Evolutionary conservation across 2,888 invertebrate species (phyloP), one percentile per base, ranked within the genome.

Genomic region (Trichacis sp.): DNA sequence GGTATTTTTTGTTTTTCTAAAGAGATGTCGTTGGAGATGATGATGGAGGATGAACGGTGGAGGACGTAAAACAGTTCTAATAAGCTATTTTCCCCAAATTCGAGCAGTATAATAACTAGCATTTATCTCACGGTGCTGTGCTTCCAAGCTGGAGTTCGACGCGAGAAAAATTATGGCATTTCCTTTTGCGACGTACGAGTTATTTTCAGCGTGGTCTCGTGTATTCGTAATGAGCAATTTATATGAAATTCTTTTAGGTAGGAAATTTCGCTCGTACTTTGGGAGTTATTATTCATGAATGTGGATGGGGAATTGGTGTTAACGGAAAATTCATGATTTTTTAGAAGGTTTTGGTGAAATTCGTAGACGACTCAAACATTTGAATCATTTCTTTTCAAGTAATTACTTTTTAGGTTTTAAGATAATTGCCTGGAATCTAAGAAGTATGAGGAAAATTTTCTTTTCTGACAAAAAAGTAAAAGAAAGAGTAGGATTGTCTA

Each of bases 1-100:
- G 43, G 43, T 54, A 30, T 40, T 61, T 55, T 53, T 55, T 55
- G n/a, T n/a, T n/a, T n/a, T n/a, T n/a, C n/a, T 61, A 45, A 61
- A 18, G 55, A 51, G 55, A 49, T 45, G 46, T 54, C 60, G 45
- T 52, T 55, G 33, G 29, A n/a, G 12, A 51, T 51, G 47, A 57
- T 50, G 53, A 53, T 54, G 47, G 46, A 40, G 45, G 54, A 45
- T 38, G 45, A 53, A 54, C 49, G 53, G 50, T 38, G 50, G 54
- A 42, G 58, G 54, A 49, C 38, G 53, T 47, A 42, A 57, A 57
- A 57, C 53, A 38, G 49, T 45, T 15, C 29, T 43, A 53, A 63
- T 57, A 53, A 57, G 45, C 55, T 36, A 19, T 42, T 19, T 50
- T 38, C 38, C 36, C 20, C 53, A 36, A 57, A 36, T 11, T 12